Evolutionary conservation across 1,140 invertebrate genomes (phyloP), one percentile per base, ranked within the genome.

Genomic region (Platorchestia sp.): DNA sequence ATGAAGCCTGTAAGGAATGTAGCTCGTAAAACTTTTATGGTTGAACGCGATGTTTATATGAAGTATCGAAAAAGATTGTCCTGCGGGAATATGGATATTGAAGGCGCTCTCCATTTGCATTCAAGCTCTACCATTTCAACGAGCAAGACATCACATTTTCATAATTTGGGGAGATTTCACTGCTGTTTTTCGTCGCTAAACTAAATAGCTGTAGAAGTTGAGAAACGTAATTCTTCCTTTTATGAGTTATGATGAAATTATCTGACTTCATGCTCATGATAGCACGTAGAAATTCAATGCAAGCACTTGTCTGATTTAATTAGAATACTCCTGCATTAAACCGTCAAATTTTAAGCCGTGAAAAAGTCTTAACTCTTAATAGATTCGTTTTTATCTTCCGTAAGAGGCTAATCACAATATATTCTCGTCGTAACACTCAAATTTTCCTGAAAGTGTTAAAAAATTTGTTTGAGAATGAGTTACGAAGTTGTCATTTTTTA

Each of bases 11-110:
- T 93, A 93, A 93, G 91, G 91, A 93, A 93, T 93, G 91, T 93
- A 19, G 91, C 43, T 93, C 91, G 91, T 93, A 93, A 93, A 93
- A 93, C 91, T 93, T 93, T 93, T 93, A 93, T 93, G 91, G 43
- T 93, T 93, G 91, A 93, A 93, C 91, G 91, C 91, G 43, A 93
- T 93, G 91, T 93, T 93, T 93, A 93, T 93, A 93, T 93, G 91
- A 93, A 93, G 91, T 93, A 93, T 93, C 91, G 91, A 93, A 93
- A 93, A 93, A 47, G 91, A 93, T 93, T 93, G 91, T 47, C 45
- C 91, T 40, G 41, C 40, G 43, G 45, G 45, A 47, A 93, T 93
- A 93, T 47, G 45, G 91, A 93, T 93, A 93, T 47, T 93, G 91
- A 47, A 93, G 91, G 91, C 91, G 47, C 45, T 45, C 91, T 45